Evolutionary conservation across 2,113 vertebrate species (phyloP), one percentile per base, ranked within the genome.

Genomic region (Barbus barbus): DNA sequence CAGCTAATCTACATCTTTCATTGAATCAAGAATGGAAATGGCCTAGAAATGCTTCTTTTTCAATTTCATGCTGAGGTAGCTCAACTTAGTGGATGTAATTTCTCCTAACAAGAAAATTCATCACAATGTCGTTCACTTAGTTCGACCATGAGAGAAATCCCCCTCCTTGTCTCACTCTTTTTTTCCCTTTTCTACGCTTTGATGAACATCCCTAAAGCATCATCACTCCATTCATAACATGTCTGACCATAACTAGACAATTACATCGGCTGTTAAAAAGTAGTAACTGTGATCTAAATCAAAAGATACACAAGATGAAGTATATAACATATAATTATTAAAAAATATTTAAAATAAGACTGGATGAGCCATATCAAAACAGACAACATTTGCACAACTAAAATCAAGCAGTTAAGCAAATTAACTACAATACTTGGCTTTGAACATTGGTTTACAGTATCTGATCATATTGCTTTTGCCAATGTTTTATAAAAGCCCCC

Each of bases 11-110:
- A 95, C 95, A 96, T 96, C 96, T 96, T 93, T 95, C 95, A 94
- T 94, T 96, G 97, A 97, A 98, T 98, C 96, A 98, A 98, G 97
- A 97, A 98, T 97, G 96, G 96, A 98, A 99, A 99, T 99, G 94
- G 96, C 94, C 94, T 93, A 94, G 96, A 96, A 98, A 98, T 96
- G 97, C 97, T 96, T 96, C 96, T 94, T 99, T 99, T 98, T 98
- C 97, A 99, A 99, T 99, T 99, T 99, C 98, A 99, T 99, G 98
- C 97, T 99, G 95, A 98, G 96, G 95, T 96, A 97, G 95, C 96
- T 98, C 96, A 98, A 98, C 96, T 98, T 98, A 97, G 96, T 93
- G 95, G 95, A 94, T 87, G 96, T 97, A 99, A 98, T 98, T 98
- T 96, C 95, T 96, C 94, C 96, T 98, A 99, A 99, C 97, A 98